Base-by-base conservation (phyloP, 2,113 vertebrate genomes). In the Syngnathus typhle region DNA sequence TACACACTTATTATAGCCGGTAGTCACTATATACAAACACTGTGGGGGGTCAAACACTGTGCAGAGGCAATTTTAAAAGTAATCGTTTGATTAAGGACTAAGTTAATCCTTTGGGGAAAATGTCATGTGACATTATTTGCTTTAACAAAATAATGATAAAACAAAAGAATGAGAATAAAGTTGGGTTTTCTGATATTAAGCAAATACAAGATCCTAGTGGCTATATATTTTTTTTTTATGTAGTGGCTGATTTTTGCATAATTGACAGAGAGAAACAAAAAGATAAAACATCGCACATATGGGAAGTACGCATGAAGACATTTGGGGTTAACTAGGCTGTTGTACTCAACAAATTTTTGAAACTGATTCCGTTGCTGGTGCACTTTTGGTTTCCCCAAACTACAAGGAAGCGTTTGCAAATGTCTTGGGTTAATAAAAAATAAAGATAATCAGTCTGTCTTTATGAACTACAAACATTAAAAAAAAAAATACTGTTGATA, bases 1-100 rank as follows among this genome's bases (percentile, higher is more conserved):
- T 66, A 67, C 71, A 37, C 1, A 44, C 59, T 55, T 68, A 69
- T 70, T 12, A 72, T 56, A 77, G 21, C 60, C 7, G 1, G 27
- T 65, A 65, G 54, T 37, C 39, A 68, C 49, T 21, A 19, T 49
- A 23, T 38, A 56, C 16, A 72, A 54, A 32, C 27, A 32, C 27
- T 32, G 27, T 3, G 27, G 27, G 27, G 27, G 27, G 27, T 32
- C 27, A 32, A 39, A 19, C 37, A 39, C 58, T 9, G 32, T 15
- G 27, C 10, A 13, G 21, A 36, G 4, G 7, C 18, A 52, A 11
- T 54, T 54, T 23, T 23, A 5, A 54, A 43, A 43, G 41, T 43
- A 43, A 43, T 43, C 2, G 41, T 43, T 4, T 43, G 4, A 46
- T 46, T 18, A 46, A 46, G 5, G 13, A 16, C 44, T 5, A 18